Conservation (phyloP, 2,797 vertebrate species). For the Acanthopagrus latus region DNA sequence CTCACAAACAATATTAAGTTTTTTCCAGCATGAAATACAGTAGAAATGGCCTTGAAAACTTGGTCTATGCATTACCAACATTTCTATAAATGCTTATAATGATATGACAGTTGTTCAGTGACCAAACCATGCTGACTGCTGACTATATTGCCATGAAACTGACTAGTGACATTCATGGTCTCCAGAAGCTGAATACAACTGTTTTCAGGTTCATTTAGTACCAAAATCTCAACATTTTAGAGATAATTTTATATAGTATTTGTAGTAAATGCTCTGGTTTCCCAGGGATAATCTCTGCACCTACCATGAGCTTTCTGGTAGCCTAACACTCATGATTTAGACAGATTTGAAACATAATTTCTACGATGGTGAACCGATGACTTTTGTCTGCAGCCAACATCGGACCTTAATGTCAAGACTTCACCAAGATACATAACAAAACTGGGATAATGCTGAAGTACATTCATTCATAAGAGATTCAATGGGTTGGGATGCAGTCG, state of each 20-base stretch:
- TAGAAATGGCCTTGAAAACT: constrained; percentile 1
- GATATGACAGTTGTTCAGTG: constrained; percentile 6
- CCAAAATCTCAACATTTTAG: not conserved
- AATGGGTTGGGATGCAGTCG: not conserved
- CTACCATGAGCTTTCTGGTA: not conserved
- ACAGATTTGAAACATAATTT: no score
- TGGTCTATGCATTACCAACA: not conserved
- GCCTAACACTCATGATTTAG: no score
- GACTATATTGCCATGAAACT: not conserved
- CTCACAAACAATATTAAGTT: not conserved
- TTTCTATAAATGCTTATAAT: not conserved
- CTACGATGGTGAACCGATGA: not conserved
- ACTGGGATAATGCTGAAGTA: no score
- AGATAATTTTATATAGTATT: not conserved
- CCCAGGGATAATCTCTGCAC: not conserved
- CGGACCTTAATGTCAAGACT: not conserved
- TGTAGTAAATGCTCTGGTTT: not conserved
- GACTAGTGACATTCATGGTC: not conserved
- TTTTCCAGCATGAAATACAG: not conserved
- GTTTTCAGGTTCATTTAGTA: not conserved
- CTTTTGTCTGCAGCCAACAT: not conserved
- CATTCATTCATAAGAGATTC: no score
- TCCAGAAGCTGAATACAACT: not conserved
- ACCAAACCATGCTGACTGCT: not conserved
- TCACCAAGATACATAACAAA: not conserved